Conservation (phyloP, 2,888 invertebrate genomes). For the Macrostomum cliftonense region DNA sequence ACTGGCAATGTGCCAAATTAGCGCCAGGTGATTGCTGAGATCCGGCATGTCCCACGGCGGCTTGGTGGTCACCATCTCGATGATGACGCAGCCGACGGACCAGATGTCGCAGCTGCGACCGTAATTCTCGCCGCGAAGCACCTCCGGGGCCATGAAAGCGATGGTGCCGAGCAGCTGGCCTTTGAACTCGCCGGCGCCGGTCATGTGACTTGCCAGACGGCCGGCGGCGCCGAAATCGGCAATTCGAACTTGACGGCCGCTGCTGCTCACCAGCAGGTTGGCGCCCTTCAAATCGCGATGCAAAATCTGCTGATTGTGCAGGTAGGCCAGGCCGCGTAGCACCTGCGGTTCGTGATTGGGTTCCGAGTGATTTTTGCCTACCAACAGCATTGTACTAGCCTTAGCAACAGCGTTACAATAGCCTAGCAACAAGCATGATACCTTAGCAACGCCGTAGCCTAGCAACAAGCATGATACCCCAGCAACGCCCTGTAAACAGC, state of each 20-base stretch:
- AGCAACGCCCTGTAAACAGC: too few species aligned
- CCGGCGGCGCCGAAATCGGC: slow-evolving; percentile 41
- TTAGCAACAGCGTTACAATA: too few species aligned
- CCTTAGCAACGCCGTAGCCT: too few species aligned
- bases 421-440: too few species aligned
- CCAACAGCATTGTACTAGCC: too few species aligned
- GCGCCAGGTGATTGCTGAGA: slow-evolving; percentile 39
- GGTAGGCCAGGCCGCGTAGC: slow-evolving; percentile 37
- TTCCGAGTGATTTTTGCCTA: too few species aligned
- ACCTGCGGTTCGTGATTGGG: slow-evolving; percentile 26
- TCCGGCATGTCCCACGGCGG: slow-evolving; percentile 40
- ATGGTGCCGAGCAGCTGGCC: slow-evolving; percentile 40
- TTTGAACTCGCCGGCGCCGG: slow-evolving; percentile 36
- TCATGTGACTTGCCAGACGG: slow-evolving; percentile 30
- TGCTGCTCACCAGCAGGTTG: slow-evolving; percentile 39
- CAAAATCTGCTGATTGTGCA: slow-evolving; percentile 39
- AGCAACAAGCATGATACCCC: too few species aligned
- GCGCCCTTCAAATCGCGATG: slow-evolving; percentile 42
- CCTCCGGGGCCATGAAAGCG: slow-evolving; percentile 42
- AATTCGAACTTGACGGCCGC: slow-evolving; percentile 38
- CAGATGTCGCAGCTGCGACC: slow-evolving; percentile 41
- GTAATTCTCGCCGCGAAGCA: slow-evolving; percentile 39
- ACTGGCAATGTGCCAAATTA: slow-evolving; percentile 40
- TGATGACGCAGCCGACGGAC: slow-evolving; percentile 40
- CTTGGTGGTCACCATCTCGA: slow-evolving; percentile 40